phyloP scores from a whole-genome alignment of 2,113 vertebrate species.

The Chauna torquata region DNA sequence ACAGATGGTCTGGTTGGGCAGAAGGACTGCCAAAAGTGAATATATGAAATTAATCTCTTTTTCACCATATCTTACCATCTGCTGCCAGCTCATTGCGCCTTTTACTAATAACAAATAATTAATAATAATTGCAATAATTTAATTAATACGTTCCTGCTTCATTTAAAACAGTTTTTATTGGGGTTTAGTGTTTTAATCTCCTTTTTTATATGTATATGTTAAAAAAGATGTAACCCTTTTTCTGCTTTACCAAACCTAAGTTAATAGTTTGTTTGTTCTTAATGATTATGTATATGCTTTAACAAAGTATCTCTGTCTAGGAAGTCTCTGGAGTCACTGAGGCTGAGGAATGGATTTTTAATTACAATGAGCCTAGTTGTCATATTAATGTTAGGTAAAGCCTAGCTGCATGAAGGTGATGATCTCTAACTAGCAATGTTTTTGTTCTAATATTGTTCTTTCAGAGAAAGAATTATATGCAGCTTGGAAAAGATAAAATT shows the following conservation, averaged over 20 bases:
- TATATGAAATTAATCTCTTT: slow-evolving; percentile 56
- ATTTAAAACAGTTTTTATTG: background rate
- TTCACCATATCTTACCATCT: slow-evolving; percentile 48
- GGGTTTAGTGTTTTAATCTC: background rate
- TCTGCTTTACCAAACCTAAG: background rate
- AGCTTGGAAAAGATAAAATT: background rate
- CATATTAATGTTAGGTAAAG: background rate
- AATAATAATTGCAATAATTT: slow-evolving; percentile 52
- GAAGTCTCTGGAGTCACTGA: background rate
- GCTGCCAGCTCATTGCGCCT: slow-evolving; percentile 43
- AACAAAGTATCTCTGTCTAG: background rate
- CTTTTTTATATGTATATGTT: background rate
- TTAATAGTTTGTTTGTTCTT: background rate
- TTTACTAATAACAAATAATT: slow-evolving; percentile 64
- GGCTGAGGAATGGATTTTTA: background rate
- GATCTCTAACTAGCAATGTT: background rate
- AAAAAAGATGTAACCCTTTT: background rate
- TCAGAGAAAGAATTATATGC: background rate
- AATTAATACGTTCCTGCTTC: slow-evolving; percentile 34
- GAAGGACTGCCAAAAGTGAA: slow-evolving; percentile 51
- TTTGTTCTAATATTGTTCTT: background rate
- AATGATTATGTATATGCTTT: background rate
- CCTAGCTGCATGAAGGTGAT: background rate
- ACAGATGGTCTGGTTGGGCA: slow-evolving; percentile 61
- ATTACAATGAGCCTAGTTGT: background rate